A percentile compares a stretch with the other conserved stretches of the same genome.
Evolutionary conservation across 2,888 invertebrate species (phyloP).

Genomic region (Heteropelma amictum): DNA sequence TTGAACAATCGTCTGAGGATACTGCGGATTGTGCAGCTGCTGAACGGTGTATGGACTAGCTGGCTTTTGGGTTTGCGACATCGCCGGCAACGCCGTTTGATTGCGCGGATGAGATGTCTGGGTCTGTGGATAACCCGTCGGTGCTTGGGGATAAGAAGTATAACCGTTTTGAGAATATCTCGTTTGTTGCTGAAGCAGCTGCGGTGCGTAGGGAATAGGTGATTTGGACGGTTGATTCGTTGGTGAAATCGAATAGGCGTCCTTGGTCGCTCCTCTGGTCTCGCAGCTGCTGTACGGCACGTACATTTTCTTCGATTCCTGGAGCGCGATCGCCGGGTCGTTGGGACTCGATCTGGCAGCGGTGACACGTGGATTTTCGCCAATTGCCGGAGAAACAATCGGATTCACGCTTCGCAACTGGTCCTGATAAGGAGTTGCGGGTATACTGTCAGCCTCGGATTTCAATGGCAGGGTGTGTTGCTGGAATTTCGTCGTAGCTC

Average conservation of each 20-base stretch:
- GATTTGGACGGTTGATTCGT: constrained; percentile 60
- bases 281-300: constrained; percentile 59
- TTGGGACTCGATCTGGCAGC: constrained; percentile 66
- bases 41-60: constrained; percentile 73
- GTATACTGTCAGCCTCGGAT: constrained; percentile 73
- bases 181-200: constrained; percentile 65
- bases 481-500: constrained; percentile 74
- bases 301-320: constrained; percentile 65
- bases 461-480: constrained; percentile 77
- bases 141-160: constrained; percentile 58
- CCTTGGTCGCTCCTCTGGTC: constrained; percentile 65
- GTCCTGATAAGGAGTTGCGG: constrained; percentile 75
- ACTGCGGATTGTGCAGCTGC: constrained; percentile 71
- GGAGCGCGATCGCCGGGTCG: constrained; percentile 64
- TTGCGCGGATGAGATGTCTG: constrained; percentile 71
- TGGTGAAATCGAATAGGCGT: constrained; percentile 59
- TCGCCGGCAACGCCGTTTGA: constrained; percentile 67
- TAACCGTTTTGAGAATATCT: constrained; percentile 73
- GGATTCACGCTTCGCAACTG: constrained; percentile 73
- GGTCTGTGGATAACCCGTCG: constrained; percentile 66
- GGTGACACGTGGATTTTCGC: constrained; percentile 61
- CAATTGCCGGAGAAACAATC: constrained; percentile 53
- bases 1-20: constrained; percentile 65
- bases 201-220: constrained; percentile 66
- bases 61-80: constrained; percentile 71